Conservation (phyloP, 2,888 invertebrate genomes). For the Masnerella sp. region DNA sequence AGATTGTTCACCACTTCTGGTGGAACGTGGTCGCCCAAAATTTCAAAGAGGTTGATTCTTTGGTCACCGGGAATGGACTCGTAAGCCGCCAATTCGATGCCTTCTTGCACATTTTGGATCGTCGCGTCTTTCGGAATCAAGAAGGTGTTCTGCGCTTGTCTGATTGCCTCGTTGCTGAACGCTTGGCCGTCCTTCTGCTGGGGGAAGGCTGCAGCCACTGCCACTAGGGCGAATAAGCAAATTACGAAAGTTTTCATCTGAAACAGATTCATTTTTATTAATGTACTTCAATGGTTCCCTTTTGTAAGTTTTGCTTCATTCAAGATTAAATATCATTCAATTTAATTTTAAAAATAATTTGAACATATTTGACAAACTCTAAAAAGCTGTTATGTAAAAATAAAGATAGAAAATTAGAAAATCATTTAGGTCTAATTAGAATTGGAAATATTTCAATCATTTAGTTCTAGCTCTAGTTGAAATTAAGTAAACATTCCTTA, state of each 20-base stretch:
- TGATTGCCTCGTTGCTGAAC: slow-evolving; percentile 91
- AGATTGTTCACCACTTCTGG: slow-evolving; percentile 93
- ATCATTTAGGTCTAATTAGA: too few species aligned
- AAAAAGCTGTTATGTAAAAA: too few species aligned
- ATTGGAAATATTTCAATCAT: too few species aligned
- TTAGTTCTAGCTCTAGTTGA: too few species aligned
- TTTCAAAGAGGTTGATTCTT: slow-evolving; percentile 89
- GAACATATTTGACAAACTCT: too few species aligned
- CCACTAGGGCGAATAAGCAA: slow-evolving; percentile 76
- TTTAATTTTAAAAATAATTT: too few species aligned
- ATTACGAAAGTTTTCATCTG: slow-evolving; percentile 73
- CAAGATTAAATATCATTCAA: too few species aligned
- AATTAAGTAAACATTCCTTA: too few species aligned
- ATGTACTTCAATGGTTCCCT: not conserved
- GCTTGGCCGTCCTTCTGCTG: slow-evolving; percentile 87
- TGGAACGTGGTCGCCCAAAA: slow-evolving; percentile 91
- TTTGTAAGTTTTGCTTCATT: not conserved
- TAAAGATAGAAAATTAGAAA: too few species aligned
- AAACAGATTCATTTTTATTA: slow-evolving; percentile 19
- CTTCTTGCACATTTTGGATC: slow-evolving; percentile 92
- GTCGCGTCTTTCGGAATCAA: slow-evolving; percentile 91
- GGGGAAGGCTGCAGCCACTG: slow-evolving; percentile 81
- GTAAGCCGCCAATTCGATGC: slow-evolving; percentile 90
- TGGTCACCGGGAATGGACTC: slow-evolving; percentile 92
- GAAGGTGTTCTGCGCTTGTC: slow-evolving; percentile 90